Conservation (phyloP, 1,140 invertebrate species). For the Drosophila pallidifrons region DNA sequence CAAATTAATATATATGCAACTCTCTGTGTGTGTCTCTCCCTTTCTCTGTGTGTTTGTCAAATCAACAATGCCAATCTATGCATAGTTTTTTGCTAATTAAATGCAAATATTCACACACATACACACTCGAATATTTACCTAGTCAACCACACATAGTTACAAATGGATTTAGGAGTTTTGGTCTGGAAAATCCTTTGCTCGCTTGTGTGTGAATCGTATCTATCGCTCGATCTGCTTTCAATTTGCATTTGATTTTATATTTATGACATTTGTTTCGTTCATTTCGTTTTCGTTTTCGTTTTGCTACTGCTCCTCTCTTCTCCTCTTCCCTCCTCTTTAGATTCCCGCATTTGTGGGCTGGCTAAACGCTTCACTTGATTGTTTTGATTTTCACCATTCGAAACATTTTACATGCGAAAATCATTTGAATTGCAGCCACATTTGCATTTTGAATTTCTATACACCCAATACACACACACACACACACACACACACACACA, state of each 20-base stretch:
- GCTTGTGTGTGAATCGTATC: slow-evolving; percentile 52
- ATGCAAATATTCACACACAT: slow-evolving; percentile 65
- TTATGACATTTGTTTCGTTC: slow-evolving; percentile 74
- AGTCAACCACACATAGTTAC: not conserved
- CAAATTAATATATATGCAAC: slow-evolving; percentile 53
- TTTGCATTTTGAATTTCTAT: slow-evolving; percentile 56
- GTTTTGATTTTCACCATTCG: slow-evolving; percentile 78
- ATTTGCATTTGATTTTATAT: slow-evolving; percentile 83
- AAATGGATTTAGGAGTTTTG: slow-evolving; percentile 8
- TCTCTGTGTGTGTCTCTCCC: not conserved
- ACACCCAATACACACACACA: slow-evolving; percentile 14
- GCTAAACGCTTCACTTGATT: slow-evolving; percentile 80
- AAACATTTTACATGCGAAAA: slow-evolving; percentile 73
- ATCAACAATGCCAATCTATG: slow-evolving; percentile 64
- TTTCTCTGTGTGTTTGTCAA: slow-evolving; percentile 22
- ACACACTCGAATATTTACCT: not conserved
- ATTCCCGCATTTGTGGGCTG: slow-evolving; percentile 40
- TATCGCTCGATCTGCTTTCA: slow-evolving; percentile 76
- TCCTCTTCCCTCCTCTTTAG: not conserved
- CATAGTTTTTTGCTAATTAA: slow-evolving; percentile 76
- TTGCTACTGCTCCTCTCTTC: not conserved
- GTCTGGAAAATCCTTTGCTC: slow-evolving; percentile 34
- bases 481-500: not conserved
- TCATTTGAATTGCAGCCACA: slow-evolving; percentile 73
- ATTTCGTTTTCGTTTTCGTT: slow-evolving; percentile 35